These are phyloP conservation scores for Cercopithecus mona DNA, from an alignment of 2,113 vertebrate genomes.

Conservation along the genomic window DNA sequence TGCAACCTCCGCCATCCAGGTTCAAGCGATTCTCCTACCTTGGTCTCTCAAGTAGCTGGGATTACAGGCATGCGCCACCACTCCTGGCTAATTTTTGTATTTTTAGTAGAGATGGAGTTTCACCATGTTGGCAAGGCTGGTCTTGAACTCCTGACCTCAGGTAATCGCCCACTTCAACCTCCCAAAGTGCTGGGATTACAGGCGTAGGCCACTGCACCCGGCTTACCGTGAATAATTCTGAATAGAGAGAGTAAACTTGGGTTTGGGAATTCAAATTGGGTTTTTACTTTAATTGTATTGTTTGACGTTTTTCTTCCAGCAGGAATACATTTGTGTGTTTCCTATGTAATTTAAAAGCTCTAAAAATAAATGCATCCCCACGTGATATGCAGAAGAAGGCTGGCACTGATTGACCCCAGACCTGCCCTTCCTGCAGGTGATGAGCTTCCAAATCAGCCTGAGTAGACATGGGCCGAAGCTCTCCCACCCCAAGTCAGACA, in stretches of 20 bases:
- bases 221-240: background rate
- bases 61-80: no score
- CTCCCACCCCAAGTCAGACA: background rate
- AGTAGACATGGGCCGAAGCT: background rate
- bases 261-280: background rate
- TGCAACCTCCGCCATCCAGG: no score
- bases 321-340: background rate
- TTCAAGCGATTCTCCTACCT: no score
- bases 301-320: background rate
- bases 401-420: background rate
- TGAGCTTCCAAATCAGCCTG: background rate
- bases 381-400: background rate
- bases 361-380: background rate
- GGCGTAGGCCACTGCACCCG: no score
- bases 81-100: no score
- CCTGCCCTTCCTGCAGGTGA: background rate
- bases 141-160: no score
- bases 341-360: background rate
- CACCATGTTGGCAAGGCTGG: no score
- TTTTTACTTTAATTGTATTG: background rate
- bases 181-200: no score
- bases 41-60: no score
- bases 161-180: no score
- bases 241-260: background rate
- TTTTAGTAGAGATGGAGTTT: no score